These are phyloP conservation scores for Pycnonotus jocosus DNA, from an alignment of 2,113 vertebrate species.

Conservation along the genomic window DNA sequence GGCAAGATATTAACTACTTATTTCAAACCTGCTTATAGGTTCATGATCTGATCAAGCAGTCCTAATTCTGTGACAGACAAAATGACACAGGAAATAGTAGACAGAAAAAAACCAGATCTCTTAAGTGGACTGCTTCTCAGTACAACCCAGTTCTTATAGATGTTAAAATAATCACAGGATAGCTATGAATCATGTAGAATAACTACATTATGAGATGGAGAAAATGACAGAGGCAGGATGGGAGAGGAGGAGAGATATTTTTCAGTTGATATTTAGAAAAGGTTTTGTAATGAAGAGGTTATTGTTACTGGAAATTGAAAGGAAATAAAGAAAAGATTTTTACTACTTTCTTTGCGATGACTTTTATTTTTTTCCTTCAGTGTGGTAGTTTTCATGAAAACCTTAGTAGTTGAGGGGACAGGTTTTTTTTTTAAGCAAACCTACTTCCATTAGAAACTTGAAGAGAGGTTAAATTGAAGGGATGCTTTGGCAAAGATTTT, in stretches of 20 bases:
- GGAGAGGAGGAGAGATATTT: not conserved
- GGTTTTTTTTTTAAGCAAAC: not conserved
- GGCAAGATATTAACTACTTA: not conserved
- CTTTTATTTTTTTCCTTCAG: not conserved
- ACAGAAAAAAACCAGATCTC: not conserved
- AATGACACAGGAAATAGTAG: not conserved
- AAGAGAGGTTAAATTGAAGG: not conserved
- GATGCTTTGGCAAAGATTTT: not conserved
- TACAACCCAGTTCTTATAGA: not conserved
- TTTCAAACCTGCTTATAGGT: not conserved
- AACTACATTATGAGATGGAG: not conserved
- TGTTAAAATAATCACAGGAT: not conserved
- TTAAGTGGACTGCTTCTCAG: not conserved
- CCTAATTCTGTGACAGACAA: not conserved
- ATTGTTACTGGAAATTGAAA: not conserved
- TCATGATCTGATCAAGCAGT: not conserved
- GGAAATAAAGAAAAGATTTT: not conserved
- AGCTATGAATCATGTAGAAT: not conserved
- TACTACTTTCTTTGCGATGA: fast-evolving
- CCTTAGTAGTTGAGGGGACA: not conserved
- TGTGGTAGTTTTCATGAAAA: not conserved
- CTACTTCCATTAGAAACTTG: not conserved
- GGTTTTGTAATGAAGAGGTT: not conserved
- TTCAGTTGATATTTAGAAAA: not conserved
- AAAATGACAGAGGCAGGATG: not conserved